These are phyloP conservation scores for Rhagoletis pomonella DNA, from an alignment of 1,140 invertebrate species.

Conservation along the genomic window DNA sequence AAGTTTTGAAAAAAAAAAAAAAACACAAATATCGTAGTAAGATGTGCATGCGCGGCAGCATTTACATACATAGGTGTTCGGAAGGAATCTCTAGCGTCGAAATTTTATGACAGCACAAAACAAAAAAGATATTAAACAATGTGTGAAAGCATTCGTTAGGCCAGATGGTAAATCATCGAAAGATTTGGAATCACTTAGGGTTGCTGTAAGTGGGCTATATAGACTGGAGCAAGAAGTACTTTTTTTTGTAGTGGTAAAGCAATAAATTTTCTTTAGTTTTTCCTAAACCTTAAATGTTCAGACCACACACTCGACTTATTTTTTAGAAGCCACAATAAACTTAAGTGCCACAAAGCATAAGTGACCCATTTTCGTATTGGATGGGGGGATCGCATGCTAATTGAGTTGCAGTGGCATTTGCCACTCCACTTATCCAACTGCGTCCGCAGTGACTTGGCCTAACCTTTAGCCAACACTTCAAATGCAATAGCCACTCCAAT, in stretches of 20 bases:
- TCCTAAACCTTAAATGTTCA: not conserved
- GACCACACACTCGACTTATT: not conserved
- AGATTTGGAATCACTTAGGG: not conserved
- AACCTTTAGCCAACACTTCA: not conserved
- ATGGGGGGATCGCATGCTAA: not conserved
- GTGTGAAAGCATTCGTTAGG: conserved; percentile 46
- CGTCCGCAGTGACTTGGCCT: not conserved
- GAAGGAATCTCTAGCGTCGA: conserved; percentile 4
- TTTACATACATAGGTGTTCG: not conserved
- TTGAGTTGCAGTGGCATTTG: conserved; percentile 46
- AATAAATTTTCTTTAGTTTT: not conserved
- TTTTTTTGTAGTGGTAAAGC: too few relatives aligned
- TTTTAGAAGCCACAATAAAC: too few relatives aligned
- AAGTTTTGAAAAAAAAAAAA: not conserved
- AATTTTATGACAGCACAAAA: conserved; percentile 21
- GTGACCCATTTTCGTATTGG: not conserved
- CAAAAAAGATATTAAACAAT: conserved; percentile 3
- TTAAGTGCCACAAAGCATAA: not conserved
- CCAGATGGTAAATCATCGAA: conserved; percentile 8
- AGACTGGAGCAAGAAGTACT: too few relatives aligned
- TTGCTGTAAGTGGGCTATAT: too few relatives aligned
- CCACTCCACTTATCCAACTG: not conserved
- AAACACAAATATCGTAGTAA: not conserved
- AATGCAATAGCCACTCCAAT: not conserved
- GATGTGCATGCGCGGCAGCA: conserved; percentile 8